These are phyloP conservation scores for Phasia obesa DNA, from an alignment of 2,888 invertebrate genomes.

Conservation along the genomic window DNA sequence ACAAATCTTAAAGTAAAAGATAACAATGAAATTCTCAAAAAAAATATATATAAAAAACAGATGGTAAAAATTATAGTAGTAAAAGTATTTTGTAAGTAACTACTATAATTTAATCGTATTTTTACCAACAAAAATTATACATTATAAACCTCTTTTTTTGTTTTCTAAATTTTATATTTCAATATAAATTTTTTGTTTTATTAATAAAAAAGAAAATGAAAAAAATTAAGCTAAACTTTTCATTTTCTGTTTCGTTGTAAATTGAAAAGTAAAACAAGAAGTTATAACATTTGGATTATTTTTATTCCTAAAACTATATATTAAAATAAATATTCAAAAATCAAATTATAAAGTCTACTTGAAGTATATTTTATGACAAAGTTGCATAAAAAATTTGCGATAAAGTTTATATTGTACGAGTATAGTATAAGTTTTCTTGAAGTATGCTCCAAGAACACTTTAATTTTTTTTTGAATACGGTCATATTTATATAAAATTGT, in stretches of 20 bases:
- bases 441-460: too few species aligned
- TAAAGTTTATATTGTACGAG: too few species aligned
- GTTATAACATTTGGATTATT: constrained; percentile 31
- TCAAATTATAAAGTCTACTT: too few species aligned
- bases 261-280: constrained; percentile 14
- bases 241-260: constrained; percentile 3
- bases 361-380: too few species aligned
- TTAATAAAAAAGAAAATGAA: neutral
- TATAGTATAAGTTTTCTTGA: too few species aligned
- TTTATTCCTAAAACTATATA: constrained; percentile 20
- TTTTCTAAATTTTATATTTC: constrained; percentile 21
- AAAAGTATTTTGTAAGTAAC: constrained; percentile 75
- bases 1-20: constrained; percentile 15
- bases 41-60: constrained; percentile 43
- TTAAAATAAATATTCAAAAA: too few species aligned
- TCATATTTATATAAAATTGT: too few species aligned
- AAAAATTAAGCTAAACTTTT: constrained; percentile 13
- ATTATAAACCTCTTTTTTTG: constrained; percentile 3
- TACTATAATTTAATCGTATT: constrained; percentile 72
- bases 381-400: too few species aligned
- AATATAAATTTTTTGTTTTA: constrained; percentile 2
- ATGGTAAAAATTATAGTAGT: constrained; percentile 72
- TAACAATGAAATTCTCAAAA: constrained; percentile 21
- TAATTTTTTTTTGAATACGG: too few species aligned
- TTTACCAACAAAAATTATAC: constrained; percentile 51